Evolutionary conservation across 2,888 invertebrate species (phyloP).

Genomic region (Selenia dentaria): DNA sequence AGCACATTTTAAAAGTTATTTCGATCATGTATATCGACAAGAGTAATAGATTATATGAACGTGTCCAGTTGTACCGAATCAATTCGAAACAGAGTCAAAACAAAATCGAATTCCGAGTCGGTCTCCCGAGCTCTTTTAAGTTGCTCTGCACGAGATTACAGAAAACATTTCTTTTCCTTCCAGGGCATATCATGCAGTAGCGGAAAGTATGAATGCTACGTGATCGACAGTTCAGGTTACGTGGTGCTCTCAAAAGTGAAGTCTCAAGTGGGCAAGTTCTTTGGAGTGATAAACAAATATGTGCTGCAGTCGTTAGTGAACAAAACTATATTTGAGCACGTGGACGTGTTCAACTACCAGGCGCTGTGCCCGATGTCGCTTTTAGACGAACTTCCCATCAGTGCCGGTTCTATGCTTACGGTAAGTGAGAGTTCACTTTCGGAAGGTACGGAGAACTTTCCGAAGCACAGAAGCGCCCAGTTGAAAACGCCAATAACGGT

Average conservation of each 20-base stretch:
- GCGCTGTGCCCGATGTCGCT: slow-evolving; percentile 86
- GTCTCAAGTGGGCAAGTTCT: slow-evolving; percentile 91
- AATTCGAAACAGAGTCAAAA: too few species aligned
- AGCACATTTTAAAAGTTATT: too few species aligned
- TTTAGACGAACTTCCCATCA: slow-evolving; percentile 42
- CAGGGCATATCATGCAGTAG: slow-evolving; percentile 74
- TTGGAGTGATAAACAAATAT: slow-evolving; percentile 88
- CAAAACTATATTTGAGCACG: slow-evolving; percentile 88
- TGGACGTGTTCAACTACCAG: slow-evolving; percentile 94
- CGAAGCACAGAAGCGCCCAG: too few species aligned
- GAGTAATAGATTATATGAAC: too few species aligned
- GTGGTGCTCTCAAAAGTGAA: slow-evolving; percentile 88
- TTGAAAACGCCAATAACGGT: too few species aligned
- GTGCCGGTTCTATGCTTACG: slow-evolving; percentile 58
- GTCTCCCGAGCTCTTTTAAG: too few species aligned
- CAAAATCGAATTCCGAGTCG: too few species aligned
- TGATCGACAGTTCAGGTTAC: slow-evolving; percentile 97
- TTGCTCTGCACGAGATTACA: too few species aligned
- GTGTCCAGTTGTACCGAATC: too few species aligned
- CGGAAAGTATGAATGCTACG: slow-evolving; percentile 90
- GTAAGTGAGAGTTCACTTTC: slow-evolving; percentile 47
- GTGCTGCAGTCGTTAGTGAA: slow-evolving; percentile 91
- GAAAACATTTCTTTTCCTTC: slow-evolving; percentile 3
- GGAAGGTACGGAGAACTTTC: too few species aligned
- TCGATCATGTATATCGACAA: too few species aligned